Evolutionary conservation across 2,888 invertebrate species (phyloP), one percentile per base, ranked within the genome.

Genomic region (Drosophila setosimentum): DNA sequence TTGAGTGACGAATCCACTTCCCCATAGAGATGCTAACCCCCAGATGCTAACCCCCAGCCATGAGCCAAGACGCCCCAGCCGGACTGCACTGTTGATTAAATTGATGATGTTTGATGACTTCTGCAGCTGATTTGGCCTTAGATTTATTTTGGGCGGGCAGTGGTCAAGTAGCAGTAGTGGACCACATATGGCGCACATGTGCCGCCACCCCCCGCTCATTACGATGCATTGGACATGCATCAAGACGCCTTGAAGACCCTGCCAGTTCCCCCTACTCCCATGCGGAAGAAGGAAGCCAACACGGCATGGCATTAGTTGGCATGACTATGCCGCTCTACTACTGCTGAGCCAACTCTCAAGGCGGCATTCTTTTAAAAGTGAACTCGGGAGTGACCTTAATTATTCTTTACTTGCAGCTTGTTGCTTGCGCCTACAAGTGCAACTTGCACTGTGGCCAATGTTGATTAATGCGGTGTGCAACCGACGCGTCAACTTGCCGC

Each of bases 51-150:
- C 50, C 48, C 48, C 62, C 53, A 29, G n/a, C 24, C 48, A 30
- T 13, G 35, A 13, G 3, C 11, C 24, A 57, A 53, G 69, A 55
- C 64, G 55, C 61, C 61, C 87, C 78, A 62, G 70, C 57, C 57
- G 65, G 64, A 68, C 78, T 64, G 76, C 50, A 77, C 78, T 79
- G 73, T 75, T 90, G 91, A 87, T 91, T 89, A 90, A 91, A 92
- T 91, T 92, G 92, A 92, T 92, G 91, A 91, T 91, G 91, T 91
- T 91, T 90, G 91, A 92, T 91, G 91, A 91, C 92, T 91, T 89
- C 84, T 91, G 84, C 75, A 91, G 92, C 83, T 89, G 91, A 92
- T 92, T 83, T 83, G 61, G 64, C 53, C 74, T 63, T 73, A 58
- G 77, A 80, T 77, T 80, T 69, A 63, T 60, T 72, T 61, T 50